Evolutionary conservation across 2,888 invertebrate species (phyloP), one percentile per base, ranked within the genome.

Genomic region (Lasioglossum lativentre): DNA sequence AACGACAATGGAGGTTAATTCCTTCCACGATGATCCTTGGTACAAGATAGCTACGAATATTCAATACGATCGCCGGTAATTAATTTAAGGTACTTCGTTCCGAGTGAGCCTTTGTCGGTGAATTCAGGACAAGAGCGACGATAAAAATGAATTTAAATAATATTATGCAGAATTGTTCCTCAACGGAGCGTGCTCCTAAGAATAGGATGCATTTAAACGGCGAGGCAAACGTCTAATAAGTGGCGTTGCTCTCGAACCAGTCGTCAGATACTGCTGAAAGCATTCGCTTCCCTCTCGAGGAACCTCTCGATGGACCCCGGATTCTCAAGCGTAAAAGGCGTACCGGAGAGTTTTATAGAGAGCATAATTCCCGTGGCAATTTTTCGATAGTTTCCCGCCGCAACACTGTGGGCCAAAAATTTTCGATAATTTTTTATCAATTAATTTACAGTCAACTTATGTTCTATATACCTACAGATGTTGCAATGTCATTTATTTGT

Each of bases 251-350:
- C 42, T 56, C 47, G 27, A 27, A 34, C 23, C 45, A n/a, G 59
- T 42, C 73, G 56, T 47, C 27, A 23, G 38, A 81, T 66, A 59
- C 52, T 30, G 74, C 45, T 77, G 40, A 84, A 82, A 82, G 82
- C 77, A 14, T 74, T 47, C 34, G 38, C 52, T 27, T 52, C 52
- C 47, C 79, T 82, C 63, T 63, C 63, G 30, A 63, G 30, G 1
- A 30, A 6, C 16, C 52, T 52, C 56, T 59, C 66, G 63, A 82
- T 27, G 47, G 23, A 52, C 27, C 30, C 66, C 45, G 27, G 63
- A 66, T 74, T 38, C 63, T 63, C 72, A 40, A 23, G 3, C 8
- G 23, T 34, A 42, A 52, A 78, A 68, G 38, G 56, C 38, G 56
- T 14, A 30, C 34, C 66, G 5, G 16, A 14, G 27, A 27, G 79